phyloP scores from a whole-genome alignment of 2,113 vertebrate genomes.

The Eptesicus fuscus region DNA sequence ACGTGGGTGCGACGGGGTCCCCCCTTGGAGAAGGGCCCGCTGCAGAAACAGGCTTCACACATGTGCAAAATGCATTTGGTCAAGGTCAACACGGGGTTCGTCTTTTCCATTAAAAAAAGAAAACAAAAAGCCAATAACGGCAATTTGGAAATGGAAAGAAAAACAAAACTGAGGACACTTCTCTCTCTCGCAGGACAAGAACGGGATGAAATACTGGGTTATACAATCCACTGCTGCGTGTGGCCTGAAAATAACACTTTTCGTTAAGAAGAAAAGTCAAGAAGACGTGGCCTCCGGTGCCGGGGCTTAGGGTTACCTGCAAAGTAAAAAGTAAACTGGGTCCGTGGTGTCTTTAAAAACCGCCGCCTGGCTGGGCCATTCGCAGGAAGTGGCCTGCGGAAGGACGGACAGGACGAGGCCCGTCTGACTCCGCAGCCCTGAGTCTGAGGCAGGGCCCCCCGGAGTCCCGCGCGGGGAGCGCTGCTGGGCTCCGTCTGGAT shows the following conservation, averaged over 20 bases:
- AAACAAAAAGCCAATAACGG: slow-evolving; percentile 55
- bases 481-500: not conserved
- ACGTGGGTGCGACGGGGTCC: slow-evolving; percentile 70
- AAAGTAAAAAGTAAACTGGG: slow-evolving; percentile 81
- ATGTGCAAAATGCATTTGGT: slow-evolving; percentile 99
- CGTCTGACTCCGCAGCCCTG: not conserved
- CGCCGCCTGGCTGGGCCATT: slow-evolving; percentile 29
- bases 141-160: slow-evolving; percentile 44
- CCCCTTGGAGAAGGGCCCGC: slow-evolving; percentile 84
- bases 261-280: slow-evolving; percentile 59
- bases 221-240: slow-evolving; percentile 80
- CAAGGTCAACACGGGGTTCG: slow-evolving; percentile 87
- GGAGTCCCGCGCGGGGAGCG: not conserved
- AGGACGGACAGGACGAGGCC: not conserved
- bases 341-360: slow-evolving; percentile 66
- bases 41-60: slow-evolving; percentile 83
- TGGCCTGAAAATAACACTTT: slow-evolving; percentile 85
- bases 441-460: slow-evolving; percentile 38
- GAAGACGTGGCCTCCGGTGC: slow-evolving; percentile 84
- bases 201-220: slow-evolving; percentile 85
- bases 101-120: slow-evolving; percentile 62
- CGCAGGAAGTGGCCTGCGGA: slow-evolving; percentile 29
- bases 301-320: slow-evolving; percentile 82
- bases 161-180: slow-evolving; percentile 69
- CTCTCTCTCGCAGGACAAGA: slow-evolving; percentile 66